Conservation (phyloP, 2,888 invertebrate species). For the Polyommatus icarus region DNA sequence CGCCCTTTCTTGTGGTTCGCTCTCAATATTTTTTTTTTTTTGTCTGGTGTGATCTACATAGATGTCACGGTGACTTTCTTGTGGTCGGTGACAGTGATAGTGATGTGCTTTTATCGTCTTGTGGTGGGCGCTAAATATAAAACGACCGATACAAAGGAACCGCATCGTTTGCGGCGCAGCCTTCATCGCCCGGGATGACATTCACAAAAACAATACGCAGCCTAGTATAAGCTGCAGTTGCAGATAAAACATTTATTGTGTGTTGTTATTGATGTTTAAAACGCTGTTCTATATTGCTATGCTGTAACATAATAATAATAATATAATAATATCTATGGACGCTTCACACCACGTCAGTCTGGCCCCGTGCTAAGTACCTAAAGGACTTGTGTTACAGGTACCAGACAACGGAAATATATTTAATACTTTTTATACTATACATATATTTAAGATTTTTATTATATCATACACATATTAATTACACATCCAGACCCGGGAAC, state of each 20-base stretch:
- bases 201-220: conserved; percentile 76
- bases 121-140: conserved; percentile 42
- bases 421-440: no score
- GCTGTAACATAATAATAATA: no score
- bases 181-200: conserved; percentile 76
- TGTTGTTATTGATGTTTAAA: not conserved
- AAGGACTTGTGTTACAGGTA: no score
- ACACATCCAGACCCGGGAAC: no score
- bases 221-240: conserved; percentile 52
- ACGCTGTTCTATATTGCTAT: no score
- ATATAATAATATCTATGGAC: no score
- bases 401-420: no score
- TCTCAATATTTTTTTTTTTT: conserved; percentile 32
- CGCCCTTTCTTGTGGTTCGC: conserved; percentile 44
- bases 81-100: conserved; percentile 25
- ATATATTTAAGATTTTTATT: no score
- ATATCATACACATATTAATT: no score
- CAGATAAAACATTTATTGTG: conserved; percentile 37
- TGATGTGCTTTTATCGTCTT: conserved; percentile 38
- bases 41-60: not conserved
- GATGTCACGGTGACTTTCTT: not conserved
- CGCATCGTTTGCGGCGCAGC: conserved; percentile 73
- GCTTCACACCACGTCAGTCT: no score
- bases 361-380: no score
- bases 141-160: conserved; percentile 73